phyloP scores from a whole-genome alignment of 1,140 invertebrate genomes.

The Calliphora vicina region DNA sequence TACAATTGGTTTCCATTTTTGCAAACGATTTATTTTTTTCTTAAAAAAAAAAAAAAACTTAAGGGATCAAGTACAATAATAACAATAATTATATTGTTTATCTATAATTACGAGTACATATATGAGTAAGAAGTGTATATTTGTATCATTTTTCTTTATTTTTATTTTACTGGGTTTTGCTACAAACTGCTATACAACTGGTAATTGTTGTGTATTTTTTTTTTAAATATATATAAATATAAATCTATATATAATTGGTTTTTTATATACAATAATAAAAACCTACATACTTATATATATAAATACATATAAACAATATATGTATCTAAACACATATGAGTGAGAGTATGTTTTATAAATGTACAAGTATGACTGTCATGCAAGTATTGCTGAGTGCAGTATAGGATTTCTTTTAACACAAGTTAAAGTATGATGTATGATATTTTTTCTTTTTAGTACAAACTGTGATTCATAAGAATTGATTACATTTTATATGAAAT shows the following conservation, averaged over 20 bases:
- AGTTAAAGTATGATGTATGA: neutral
- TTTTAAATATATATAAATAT: neutral
- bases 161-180: neutral
- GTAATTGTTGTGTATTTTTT: neutral
- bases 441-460: neutral
- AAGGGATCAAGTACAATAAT: constrained; percentile 1
- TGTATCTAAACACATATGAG: neutral
- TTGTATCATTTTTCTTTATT: too few species aligned
- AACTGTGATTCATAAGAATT: neutral
- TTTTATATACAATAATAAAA: neutral
- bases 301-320: too few species aligned
- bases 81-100: constrained; percentile 21
- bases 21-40: too few species aligned
- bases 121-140: neutral
- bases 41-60: neutral
- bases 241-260: neutral
- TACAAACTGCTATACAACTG: neutral
- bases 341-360: too few species aligned
- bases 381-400: too few species aligned
- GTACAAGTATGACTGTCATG: too few species aligned
- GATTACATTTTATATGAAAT: neutral
- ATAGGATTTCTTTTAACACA: too few species aligned
- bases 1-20: neutral
- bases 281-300: neutral
- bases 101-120: neutral